Evolutionary conservation across 1,140 invertebrate species (phyloP).

Genomic region (Drosophila orosa): DNA sequence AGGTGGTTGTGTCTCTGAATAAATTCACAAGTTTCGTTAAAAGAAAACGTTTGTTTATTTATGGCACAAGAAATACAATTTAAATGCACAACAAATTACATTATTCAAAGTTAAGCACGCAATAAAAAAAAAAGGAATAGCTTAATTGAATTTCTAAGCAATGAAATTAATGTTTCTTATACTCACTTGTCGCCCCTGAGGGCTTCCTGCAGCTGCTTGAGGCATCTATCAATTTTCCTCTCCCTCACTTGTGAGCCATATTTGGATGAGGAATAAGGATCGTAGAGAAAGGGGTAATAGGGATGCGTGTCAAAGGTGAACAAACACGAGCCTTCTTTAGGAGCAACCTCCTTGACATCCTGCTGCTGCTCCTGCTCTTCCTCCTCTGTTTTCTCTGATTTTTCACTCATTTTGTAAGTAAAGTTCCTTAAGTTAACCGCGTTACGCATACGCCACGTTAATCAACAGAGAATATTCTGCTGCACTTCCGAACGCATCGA

Average conservation of each 20-base stretch:
- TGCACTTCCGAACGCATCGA: constrained; percentile 55
- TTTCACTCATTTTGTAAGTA: not conserved
- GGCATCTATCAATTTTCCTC: constrained; percentile 75
- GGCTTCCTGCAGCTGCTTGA: constrained; percentile 71
- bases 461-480: constrained; percentile 1
- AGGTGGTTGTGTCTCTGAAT: constrained; percentile 11
- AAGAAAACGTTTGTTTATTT: constrained; percentile 11
- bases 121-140: no score
- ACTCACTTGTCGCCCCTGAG: constrained; percentile 61
- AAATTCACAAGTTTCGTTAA: constrained; percentile 3
- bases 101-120: not conserved
- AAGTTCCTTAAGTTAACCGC: not conserved
- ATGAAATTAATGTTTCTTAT: not conserved
- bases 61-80: constrained; percentile 5
- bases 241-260: constrained; percentile 77
- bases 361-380: not conserved
- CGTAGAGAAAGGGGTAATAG: constrained; percentile 57
- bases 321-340: not conserved
- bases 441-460: constrained; percentile 55
- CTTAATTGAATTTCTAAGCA: not conserved
- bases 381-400: constrained; percentile 11
- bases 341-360: not conserved
- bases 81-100: constrained; percentile 11
- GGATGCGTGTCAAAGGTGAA: constrained; percentile 67
- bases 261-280: constrained; percentile 61